Evolutionary conservation across 2,113 vertebrate species (phyloP).

Genomic region (Mastomys coucha): DNA sequence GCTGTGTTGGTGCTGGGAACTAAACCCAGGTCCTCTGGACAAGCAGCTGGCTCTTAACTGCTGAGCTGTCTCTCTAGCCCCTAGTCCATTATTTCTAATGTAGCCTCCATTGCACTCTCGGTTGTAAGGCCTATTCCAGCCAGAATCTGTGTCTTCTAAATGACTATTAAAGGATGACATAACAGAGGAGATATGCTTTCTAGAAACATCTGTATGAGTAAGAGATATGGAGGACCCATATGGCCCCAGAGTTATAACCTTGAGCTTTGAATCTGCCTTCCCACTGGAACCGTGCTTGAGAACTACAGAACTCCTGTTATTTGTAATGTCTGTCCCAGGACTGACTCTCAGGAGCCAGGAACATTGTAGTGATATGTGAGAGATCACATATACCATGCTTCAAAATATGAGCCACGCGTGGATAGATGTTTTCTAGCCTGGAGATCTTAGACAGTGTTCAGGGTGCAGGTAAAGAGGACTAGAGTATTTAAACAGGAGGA

Average conservation of each 20-base stretch:
- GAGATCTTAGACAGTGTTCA: not conserved
- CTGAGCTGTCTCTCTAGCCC: not conserved
- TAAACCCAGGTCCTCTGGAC: not conserved
- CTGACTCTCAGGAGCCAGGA: not conserved
- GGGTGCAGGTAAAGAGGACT: no score
- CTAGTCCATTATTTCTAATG: not conserved
- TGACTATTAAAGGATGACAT: not conserved
- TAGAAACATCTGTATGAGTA: not conserved
- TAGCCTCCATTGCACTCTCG: not conserved
- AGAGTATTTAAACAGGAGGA: not conserved
- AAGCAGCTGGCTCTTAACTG: not conserved
- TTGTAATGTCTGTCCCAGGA: not conserved
- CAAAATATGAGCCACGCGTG: fast-evolving
- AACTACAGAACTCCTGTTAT: fast-evolving
- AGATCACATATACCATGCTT: no score
- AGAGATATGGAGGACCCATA: not conserved
- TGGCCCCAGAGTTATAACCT: no score
- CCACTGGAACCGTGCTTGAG: fast-evolving
- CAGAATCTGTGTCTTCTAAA: not conserved
- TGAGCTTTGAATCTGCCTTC: not conserved
- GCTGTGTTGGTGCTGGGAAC: not conserved
- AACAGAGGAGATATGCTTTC: not conserved
- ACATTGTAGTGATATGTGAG: fast-evolving
- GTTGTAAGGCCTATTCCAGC: not conserved
- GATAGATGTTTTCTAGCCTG: no score